Base-by-base conservation (phyloP, 2,797 vertebrate species). In the Rhynchonycteris naso region DNA sequence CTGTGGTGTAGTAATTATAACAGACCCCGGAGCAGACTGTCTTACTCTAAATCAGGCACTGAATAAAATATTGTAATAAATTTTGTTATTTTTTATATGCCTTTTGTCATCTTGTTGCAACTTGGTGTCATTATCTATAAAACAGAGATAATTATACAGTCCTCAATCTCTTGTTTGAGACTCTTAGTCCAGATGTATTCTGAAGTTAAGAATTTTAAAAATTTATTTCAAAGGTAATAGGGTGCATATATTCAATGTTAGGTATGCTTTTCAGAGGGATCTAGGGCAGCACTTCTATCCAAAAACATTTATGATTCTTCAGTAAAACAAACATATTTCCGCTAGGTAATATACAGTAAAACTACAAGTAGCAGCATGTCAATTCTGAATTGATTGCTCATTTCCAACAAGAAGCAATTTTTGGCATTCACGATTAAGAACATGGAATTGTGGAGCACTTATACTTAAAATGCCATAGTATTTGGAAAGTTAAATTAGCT, bases 251-350 rank as follows among this genome's bases (percentile, higher is more conserved):
- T 0, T 0, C 2, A n/a, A 24, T 58, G 56, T 63, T 16, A 11
- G 33, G 3, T 0, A n/a, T 30, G 28, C 43, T 18, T 80, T 5
- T 66, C 24, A 47, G 11, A 35, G 19, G 16, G 0, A 19, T n/a
- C 28, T 79, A 7, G 47, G 43, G 8, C 4, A n/a, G 1, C 0
- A 30, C 14, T n/a, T 66, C 35, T 63, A 80, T n/a, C 24, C 4
- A 50, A 93, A 91, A 66, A 30, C 1, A 61, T 50, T 86, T 72
- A 15, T 63, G 63, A 65, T 76, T 71, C 4, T 75, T 80, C 28
- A 56, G 4, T 66, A 65, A 82, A 82, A 66, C 50, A 93, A 94
- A 66, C 13, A 14, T 22, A 69, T 56, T 19, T 19, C 4, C n/a
- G 43, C n/a, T 50, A 58, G 85, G 12, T 54, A 52, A 10, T 19